Base-by-base conservation (phyloP, 2,797 vertebrate genomes). In the Todus mexicanus region DNA sequence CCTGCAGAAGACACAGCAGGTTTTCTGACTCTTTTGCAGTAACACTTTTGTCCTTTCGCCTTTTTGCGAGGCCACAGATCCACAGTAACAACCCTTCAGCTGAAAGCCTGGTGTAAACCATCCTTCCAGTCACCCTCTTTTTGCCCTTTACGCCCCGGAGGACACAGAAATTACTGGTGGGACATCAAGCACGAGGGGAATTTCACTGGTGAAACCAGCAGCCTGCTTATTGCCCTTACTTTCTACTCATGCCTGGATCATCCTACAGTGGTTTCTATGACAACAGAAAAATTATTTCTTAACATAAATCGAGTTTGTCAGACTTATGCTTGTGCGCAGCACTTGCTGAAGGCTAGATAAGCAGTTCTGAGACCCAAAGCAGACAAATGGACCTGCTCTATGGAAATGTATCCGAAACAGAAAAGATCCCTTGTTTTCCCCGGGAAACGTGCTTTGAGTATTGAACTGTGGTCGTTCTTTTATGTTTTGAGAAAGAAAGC, bases 221-320 rank as follows among this genome's bases (percentile, higher is more conserved):
- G 56, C 56, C 43, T 1, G 6, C 59, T 50, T 73, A 42, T 43
- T 6, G 3, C 65, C 77, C 74, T 63, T 57, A 57, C 43, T 85
- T 87, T 94, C 69, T 64, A 87, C 73, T 95, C 78, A 59, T n/a
- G 93, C 65, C 73, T 90, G 69, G 48, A 87, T 90, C 59, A 70
- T 88, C 83, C 64, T 64, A 27, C 75, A 51, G 26, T 73, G n/a
- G 94, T 97, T 97, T 96, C 97, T 96, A 97, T 96, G 94, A 93
- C 96, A 96, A 97, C 69, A 16, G 37, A 73, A 66, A 89, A 75
- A 94, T 84, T 83, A 82, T 92, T 92, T 84, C 82, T 89, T 93
- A 92, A 89, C 91, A 89, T 88, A 95, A 97, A 96, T 89, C 93
- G 92, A 75, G 84, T 93, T 92, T 97, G 84, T 96, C 95, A 92